Base-by-base conservation (phyloP, 2,113 vertebrate species). In the Ranitomeya variabilis region DNA sequence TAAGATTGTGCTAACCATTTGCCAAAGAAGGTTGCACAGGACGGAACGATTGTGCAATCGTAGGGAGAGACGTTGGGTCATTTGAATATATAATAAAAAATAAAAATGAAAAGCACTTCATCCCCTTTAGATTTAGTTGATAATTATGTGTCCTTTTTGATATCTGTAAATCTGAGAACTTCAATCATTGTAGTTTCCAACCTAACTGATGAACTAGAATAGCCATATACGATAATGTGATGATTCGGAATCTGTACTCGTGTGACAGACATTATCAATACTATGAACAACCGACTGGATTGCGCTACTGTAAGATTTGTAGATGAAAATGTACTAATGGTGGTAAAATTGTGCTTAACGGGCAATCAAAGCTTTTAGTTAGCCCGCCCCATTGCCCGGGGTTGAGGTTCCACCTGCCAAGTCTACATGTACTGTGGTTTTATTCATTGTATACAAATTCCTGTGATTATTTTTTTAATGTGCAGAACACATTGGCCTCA, bases 401-500 rank as follows among this genome's bases (percentile, higher is more conserved):
- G 96, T 95, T 96, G 95, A 91, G 95, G 97, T 97, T 96, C 94
- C 95, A 95, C 91, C 95, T 97, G 96, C 97, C 95, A 92, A 96
- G 96, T 97, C 96, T 97, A 96, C 96, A 95, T 96, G 97, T 97
- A 97, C 96, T 96, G 97, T 97, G 96, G 96, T 98, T 98, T 96
- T 96, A 97, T 95, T 96, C 96, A 97, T 96, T 98, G 96, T 98
- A 98, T 96, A 92, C 94, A 96, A 96, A 97, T 95, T 97, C 95
- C 97, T 97, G 96, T 98, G 96, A 96, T 97, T 96, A 96, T 95
- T 92, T 93, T 95, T 96, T 96, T 95, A 93, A 98, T 97, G 97
- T 99, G 96, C 96, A 96, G 96, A 97, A 97, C 96, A 96, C 96
- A 97, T 98, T 96, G 96, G 97, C 96, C 96, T 97, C 96, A 97